Evolutionary conservation across 2,797 vertebrate genomes (phyloP).

Genomic region (Chloroceryle inda): DNA sequence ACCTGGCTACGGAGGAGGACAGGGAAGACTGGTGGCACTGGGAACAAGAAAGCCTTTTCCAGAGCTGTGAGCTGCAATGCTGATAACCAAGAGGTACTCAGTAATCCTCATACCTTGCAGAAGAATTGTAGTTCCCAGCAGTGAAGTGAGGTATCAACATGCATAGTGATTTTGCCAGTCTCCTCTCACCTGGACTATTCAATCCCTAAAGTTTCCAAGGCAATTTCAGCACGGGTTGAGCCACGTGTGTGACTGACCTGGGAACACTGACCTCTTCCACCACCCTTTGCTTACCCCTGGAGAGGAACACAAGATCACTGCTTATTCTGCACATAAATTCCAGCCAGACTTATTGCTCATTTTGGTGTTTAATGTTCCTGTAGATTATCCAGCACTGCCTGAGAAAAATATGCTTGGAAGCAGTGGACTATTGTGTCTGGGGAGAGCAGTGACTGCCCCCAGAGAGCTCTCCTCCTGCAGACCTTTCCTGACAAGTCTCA

Average conservation of each 20-base stretch:
- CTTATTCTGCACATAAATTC: slow-evolving; percentile 29
- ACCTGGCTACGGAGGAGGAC: neutral
- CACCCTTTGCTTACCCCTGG: neutral
- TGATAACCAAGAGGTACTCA: neutral
- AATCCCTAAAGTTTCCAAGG: neutral
- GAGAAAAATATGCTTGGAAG: slow-evolving; percentile 71
- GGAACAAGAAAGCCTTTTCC: neutral
- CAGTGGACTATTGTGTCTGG: slow-evolving; percentile 60
- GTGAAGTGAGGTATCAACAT: neutral
- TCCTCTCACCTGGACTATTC: neutral
- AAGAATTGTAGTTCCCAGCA: neutral
- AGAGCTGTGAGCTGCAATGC: neutral
- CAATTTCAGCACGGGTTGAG: neutral
- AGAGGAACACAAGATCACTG: neutral
- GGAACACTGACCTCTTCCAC: neutral
- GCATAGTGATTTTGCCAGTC: neutral
- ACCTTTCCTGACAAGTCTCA: slow-evolving; percentile 57
- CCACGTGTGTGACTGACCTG: neutral
- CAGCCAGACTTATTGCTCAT: slow-evolving; percentile 37
- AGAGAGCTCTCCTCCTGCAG: slow-evolving; percentile 56
- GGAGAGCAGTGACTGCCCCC: slow-evolving; percentile 31
- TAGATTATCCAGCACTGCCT: slow-evolving; percentile 60
- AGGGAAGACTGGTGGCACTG: too few relatives aligned
- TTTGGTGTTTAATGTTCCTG: slow-evolving; percentile 67
- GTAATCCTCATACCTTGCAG: neutral